A percentile compares a stretch with the other conserved stretches of the same genome.
Evolutionary conservation across 2,888 invertebrate species (phyloP).

Genomic region (Tryphoninae sp.): DNA sequence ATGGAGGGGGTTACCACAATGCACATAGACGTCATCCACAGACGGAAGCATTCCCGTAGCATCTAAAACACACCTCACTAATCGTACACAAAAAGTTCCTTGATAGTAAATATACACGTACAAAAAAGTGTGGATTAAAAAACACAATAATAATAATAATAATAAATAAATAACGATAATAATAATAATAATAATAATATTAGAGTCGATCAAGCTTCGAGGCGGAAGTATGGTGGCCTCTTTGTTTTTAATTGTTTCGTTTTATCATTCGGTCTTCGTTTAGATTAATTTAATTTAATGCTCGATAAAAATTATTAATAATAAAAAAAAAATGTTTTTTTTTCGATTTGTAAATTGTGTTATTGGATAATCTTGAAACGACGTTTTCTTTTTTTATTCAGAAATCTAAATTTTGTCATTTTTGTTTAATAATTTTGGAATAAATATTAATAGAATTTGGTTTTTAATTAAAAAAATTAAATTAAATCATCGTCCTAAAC

Average conservation of each 20-base stretch:
- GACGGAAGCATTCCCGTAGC: conserved; percentile 80
- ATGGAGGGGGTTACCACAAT: conserved; percentile 78
- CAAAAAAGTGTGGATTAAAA: conserved; percentile 68
- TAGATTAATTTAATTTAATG: not conserved
- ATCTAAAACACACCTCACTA: conserved; percentile 80
- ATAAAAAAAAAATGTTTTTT: not conserved
- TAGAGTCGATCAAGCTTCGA: conserved; percentile 34
- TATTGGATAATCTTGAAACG: not conserved
- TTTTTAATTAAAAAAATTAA: not conserved
- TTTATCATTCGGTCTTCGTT: conserved; percentile 25
- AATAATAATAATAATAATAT: conserved; percentile 40
- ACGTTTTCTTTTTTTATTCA: not conserved
- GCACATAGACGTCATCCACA: conserved; percentile 80
- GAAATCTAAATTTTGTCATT: not conserved
- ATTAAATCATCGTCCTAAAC: not conserved
- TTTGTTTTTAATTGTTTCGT: conserved; percentile 27
- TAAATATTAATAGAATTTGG: not conserved
- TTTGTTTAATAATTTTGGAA: not conserved
- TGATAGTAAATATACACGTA: conserved; percentile 67
- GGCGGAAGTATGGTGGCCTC: conserved; percentile 41
- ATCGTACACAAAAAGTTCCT: conserved; percentile 76
- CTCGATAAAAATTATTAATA: not conserved
- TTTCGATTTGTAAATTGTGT: not conserved
- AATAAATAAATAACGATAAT: conserved; percentile 28
- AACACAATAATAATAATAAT: conserved; percentile 54